phyloP scores from a whole-genome alignment of 92 coral and sea anemone species.

The Porites divaricata region DNA sequence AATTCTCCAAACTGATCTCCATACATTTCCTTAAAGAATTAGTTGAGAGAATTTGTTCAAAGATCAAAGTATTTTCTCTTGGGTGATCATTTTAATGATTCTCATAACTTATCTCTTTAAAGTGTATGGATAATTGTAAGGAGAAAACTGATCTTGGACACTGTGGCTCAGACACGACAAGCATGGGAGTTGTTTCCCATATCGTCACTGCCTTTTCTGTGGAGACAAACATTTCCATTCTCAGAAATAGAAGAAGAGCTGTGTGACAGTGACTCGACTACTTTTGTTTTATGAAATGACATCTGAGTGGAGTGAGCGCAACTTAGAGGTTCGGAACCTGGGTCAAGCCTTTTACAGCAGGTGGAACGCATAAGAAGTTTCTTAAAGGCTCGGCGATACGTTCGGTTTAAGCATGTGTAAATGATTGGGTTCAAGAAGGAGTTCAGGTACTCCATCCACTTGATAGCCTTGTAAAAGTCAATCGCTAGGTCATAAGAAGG shows the following conservation, averaged over 20 bases:
- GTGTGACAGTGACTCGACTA: slow-evolving; percentile 15
- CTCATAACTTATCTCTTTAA: too few relatives aligned
- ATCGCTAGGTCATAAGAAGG: background rate
- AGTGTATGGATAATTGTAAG: too few relatives aligned
- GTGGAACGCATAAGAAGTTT: slow-evolving; percentile 47
- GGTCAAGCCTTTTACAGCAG: slow-evolving; percentile 12
- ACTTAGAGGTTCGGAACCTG: slow-evolving; percentile 8
- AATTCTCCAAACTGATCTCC: too few relatives aligned
- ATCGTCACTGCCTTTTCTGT: background rate
- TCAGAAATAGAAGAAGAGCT: slow-evolving; percentile 45
- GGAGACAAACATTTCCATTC: slow-evolving; percentile 22
- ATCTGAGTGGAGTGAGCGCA: slow-evolving; percentile 12
- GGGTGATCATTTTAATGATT: too few relatives aligned
- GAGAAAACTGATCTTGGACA: too few relatives aligned
- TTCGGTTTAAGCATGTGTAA: slow-evolving; percentile 83
- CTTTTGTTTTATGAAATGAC: slow-evolving; percentile 29
- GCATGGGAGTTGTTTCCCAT: background rate
- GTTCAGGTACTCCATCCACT: slow-evolving; percentile 91
- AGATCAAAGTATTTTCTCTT: too few relatives aligned
- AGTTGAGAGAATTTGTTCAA: too few relatives aligned
- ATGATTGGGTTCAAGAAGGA: slow-evolving; percentile 92
- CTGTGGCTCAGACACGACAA: background rate
- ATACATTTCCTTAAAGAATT: too few relatives aligned
- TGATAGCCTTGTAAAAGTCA: slow-evolving; percentile 54
- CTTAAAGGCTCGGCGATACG: slow-evolving; percentile 84